phyloP scores from a whole-genome alignment of 1,140 invertebrate genomes.

The Leguminivora glycinivorella region DNA sequence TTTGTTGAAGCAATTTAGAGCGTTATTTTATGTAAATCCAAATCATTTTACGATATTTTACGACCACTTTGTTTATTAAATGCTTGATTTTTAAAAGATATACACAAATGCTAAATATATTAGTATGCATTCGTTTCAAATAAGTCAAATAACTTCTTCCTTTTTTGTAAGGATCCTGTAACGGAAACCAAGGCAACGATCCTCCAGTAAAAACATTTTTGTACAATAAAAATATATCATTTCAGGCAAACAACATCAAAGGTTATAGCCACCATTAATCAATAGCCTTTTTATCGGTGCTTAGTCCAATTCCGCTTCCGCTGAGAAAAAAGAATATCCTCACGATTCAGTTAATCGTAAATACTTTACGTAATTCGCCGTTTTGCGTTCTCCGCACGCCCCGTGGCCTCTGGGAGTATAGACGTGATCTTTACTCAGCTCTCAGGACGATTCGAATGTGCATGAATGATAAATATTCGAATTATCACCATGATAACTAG shows the following conservation, averaged over 20 bases:
- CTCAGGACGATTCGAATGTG: neutral
- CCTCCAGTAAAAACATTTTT: neutral
- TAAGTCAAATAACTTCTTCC: neutral
- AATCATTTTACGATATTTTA: no score
- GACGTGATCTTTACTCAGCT: neutral
- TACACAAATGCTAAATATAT: no score
- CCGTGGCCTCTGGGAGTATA: neutral
- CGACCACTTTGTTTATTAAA: no score
- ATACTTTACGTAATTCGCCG: neutral
- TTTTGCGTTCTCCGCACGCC: neutral
- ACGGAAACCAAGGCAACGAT: neutral
- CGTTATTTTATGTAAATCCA: no score
- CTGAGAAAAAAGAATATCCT: neutral
- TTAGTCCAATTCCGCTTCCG: neutral
- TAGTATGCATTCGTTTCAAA: no score
- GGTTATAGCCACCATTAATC: neutral
- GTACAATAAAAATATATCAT: neutral
- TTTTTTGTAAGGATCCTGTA: neutral
- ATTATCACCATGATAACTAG: no score
- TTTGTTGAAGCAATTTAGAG: no score
- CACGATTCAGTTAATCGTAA: neutral
- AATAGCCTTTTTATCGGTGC: neutral
- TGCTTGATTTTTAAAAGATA: no score
- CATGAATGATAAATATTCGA: neutral
- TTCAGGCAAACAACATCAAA: neutral